Conservation (phyloP, 2,888 invertebrate species). For the Bhutanitis thaidina region DNA sequence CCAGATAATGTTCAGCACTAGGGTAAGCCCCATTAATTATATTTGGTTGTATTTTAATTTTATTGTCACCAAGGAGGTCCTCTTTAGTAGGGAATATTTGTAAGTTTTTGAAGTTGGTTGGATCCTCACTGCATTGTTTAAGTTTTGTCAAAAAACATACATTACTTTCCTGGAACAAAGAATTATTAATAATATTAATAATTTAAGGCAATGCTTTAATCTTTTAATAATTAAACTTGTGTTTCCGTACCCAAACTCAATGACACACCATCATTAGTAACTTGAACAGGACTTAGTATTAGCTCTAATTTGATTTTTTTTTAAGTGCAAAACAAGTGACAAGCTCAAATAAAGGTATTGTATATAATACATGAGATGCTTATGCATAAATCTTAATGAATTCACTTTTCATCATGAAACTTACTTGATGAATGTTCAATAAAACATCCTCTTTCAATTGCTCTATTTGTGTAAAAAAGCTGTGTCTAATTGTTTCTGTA, state of each 20-base stretch:
- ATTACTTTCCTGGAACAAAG: slow-evolving; percentile 8
- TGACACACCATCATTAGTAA: too few species aligned
- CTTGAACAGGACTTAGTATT: too few species aligned
- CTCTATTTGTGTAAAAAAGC: slow-evolving; percentile 53
- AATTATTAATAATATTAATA: too few species aligned
- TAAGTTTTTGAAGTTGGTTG: slow-evolving; percentile 47
- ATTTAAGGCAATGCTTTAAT: too few species aligned
- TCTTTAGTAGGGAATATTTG: slow-evolving; percentile 68
- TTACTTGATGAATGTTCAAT: slow-evolving; percentile 41
- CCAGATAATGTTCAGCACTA: slow-evolving; percentile 85
- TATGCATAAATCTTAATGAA: too few species aligned
- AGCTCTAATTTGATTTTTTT: too few species aligned
- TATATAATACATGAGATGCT: too few species aligned
- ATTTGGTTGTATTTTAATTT: slow-evolving; percentile 68
- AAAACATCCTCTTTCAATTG: slow-evolving; percentile 37
- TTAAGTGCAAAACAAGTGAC: too few species aligned
- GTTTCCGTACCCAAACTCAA: too few species aligned
- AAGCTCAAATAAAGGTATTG: too few species aligned
- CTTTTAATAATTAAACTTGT: too few species aligned
- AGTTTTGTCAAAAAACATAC: not conserved
- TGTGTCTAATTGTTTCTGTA: slow-evolving; percentile 63
- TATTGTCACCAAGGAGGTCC: slow-evolving; percentile 73
- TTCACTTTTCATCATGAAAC: slow-evolving; percentile 15
- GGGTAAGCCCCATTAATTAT: slow-evolving; percentile 82
- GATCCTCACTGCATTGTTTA: slow-evolving; percentile 28